Conservation (phyloP, 2,113 vertebrate genomes). For the Deroptyus accipitrinus region DNA sequence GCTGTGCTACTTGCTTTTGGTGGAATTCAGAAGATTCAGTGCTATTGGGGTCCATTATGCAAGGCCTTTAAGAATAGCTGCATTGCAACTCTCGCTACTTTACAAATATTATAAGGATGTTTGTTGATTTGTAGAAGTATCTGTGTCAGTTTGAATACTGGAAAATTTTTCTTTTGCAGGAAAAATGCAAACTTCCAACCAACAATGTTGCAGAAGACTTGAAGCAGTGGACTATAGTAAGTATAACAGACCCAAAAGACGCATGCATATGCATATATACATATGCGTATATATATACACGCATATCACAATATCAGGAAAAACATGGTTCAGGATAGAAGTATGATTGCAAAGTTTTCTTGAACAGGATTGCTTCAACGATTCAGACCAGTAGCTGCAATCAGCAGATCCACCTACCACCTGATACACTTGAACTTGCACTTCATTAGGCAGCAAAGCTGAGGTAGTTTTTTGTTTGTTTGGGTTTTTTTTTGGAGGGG, state of each 20-base stretch:
- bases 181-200: background rate
- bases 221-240: background rate
- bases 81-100: background rate
- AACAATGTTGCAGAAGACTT: background rate
- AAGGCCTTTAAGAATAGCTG: background rate
- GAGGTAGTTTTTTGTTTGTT: rapidly evolving
- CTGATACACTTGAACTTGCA: background rate
- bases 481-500: rapidly evolving
- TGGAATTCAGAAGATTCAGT: background rate
- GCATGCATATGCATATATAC: background rate
- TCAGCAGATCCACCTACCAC: background rate
- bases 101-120: background rate
- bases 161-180: background rate
- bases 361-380: background rate
- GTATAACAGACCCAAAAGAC: background rate
- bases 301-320: background rate
- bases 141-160: background rate
- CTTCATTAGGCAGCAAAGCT: background rate
- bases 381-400: background rate
- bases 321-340: background rate
- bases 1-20: background rate
- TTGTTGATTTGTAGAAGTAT: background rate
- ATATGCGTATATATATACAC: rapidly evolving
- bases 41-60: background rate
- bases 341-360: background rate